phyloP scores from a whole-genome alignment of 2,888 invertebrate species.

The Eurytoma californica region DNA sequence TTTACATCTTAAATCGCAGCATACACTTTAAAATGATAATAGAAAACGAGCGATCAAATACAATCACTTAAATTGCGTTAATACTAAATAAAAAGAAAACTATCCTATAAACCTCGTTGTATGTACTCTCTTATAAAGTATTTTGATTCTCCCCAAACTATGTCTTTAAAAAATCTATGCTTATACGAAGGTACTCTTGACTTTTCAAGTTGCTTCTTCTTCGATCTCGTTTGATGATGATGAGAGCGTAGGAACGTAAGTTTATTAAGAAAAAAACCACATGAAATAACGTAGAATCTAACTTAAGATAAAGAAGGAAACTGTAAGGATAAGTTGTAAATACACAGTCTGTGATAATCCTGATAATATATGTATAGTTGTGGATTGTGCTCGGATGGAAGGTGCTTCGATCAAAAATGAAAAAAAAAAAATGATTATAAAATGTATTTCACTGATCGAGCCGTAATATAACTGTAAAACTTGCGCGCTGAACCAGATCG shows the following conservation, averaged over 20 bases:
- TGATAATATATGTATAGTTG: slow-evolving; percentile 68
- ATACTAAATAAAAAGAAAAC: slow-evolving; percentile 40
- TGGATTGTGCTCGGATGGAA: slow-evolving; percentile 63
- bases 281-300: slow-evolving; percentile 52
- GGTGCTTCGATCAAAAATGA: slow-evolving; percentile 53
- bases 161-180: slow-evolving; percentile 44
- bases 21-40: slow-evolving; percentile 32
- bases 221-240: slow-evolving; percentile 55
- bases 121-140: slow-evolving; percentile 50
- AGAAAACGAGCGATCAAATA: slow-evolving; percentile 47
- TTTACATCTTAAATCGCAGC: slow-evolving; percentile 45
- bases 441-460: slow-evolving; percentile 48
- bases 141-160: slow-evolving; percentile 42
- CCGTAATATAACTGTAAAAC: slow-evolving; percentile 50
- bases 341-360: slow-evolving; percentile 75
- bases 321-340: slow-evolving; percentile 72
- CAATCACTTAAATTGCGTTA: slow-evolving; percentile 50
- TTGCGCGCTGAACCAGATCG: slow-evolving; percentile 43
- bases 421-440: slow-evolving; percentile 22
- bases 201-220: slow-evolving; percentile 51
- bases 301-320: slow-evolving; percentile 59
- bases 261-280: slow-evolving; percentile 54
- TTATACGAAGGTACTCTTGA: slow-evolving; percentile 45
- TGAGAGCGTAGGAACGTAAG: slow-evolving; percentile 52
- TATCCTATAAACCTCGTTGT: slow-evolving; percentile 46